Conservation (phyloP, 2,113 vertebrate genomes). For the Condylura cristata region DNA sequence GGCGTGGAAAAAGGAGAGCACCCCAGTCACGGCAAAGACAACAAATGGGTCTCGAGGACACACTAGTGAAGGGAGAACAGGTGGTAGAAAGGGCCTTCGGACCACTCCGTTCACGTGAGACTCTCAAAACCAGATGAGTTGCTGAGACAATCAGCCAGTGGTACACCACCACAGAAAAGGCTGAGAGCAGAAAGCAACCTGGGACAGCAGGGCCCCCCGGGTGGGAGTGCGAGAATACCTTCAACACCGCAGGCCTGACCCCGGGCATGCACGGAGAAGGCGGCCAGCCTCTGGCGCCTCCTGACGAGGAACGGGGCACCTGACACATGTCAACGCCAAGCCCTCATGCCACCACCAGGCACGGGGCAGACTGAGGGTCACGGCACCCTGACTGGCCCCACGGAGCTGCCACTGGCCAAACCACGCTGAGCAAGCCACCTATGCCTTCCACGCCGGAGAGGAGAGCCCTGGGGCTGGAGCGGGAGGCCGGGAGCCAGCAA, state of each 20-base stretch:
- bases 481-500: too few relatives aligned
- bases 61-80: accelerated
- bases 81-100: accelerated
- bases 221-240: background rate
- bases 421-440: background rate
- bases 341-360: background rate
- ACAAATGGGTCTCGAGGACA: accelerated
- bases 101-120: accelerated
- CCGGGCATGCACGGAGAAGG: background rate
- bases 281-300: background rate
- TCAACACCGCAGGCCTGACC: background rate
- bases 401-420: accelerated
- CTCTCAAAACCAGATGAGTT: background rate
- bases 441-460: too few relatives aligned
- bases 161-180: background rate
- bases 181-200: background rate
- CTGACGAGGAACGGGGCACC: background rate
- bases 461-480: too few relatives aligned
- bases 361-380: background rate
- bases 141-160: background rate
- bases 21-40: accelerated
- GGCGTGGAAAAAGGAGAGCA: background rate
- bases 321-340: accelerated
- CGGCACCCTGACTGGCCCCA: accelerated
- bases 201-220: background rate